Evolutionary conservation across 2,797 vertebrate genomes (phyloP).

Genomic region (Loriculus beryllinus): DNA sequence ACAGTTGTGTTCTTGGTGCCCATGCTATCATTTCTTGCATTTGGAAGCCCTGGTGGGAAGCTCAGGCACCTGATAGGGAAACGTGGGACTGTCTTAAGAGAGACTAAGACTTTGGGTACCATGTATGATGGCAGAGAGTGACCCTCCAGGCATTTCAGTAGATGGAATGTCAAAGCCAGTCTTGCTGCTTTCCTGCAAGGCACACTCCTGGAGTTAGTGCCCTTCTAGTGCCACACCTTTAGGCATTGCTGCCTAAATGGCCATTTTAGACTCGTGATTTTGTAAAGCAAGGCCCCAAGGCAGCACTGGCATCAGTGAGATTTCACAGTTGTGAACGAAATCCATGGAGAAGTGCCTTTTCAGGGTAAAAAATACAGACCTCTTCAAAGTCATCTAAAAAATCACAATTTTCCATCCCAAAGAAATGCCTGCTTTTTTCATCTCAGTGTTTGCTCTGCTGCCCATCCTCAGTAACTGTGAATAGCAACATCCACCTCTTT

Average conservation of each 20-base stretch:
- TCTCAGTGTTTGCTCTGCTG: not conserved
- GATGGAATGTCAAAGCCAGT: not conserved
- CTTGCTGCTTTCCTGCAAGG: not conserved
- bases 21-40: rapidly evolving
- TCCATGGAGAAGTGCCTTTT: not conserved
- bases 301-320: not conserved
- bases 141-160: not conserved
- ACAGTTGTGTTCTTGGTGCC: not conserved
- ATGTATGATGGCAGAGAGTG: not conserved
- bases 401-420: not conserved
- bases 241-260: not conserved
- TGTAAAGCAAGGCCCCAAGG: not conserved
- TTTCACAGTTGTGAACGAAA: not conserved
- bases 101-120: not conserved
- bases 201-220: rapidly evolving
- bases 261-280: not conserved
- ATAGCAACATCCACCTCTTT: not conserved
- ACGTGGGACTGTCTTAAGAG: not conserved
- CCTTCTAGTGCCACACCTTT: not conserved
- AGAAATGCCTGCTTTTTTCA: not conserved
- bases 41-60: not conserved
- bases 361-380: not conserved
- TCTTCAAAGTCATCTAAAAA: not conserved
- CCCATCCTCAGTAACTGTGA: too few species aligned
- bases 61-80: not conserved